Base-by-base conservation (phyloP, 2,113 vertebrate genomes). In the Bombycilla garrulus region DNA sequence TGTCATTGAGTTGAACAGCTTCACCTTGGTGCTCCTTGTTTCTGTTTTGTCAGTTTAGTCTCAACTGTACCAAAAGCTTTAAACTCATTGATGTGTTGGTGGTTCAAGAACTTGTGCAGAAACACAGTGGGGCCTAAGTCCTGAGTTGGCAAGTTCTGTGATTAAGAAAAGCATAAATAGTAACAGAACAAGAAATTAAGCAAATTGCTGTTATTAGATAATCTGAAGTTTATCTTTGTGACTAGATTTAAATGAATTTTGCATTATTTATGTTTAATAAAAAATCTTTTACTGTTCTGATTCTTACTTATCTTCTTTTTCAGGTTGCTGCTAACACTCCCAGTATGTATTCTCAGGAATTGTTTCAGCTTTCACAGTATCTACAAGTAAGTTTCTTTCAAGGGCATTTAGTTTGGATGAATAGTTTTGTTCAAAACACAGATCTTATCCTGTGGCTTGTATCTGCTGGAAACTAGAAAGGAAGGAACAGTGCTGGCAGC, bases 281-380 rank as follows among this genome's bases (percentile, higher is more conserved):
- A 86, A 62, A 94, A 72, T 61, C 57, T 47, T 50, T 60, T 61
- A 4, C 24, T 12, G 13, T 94, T 26, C 86, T 93, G 9, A 92
- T 42, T 76, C 5, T 44, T 80, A 20, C 26, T 92, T 53, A 12
- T 60, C 72, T 96, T 89, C 18, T 92, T 89, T 88, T 84, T 44
- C 95, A 99, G 99, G 99, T 99, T 98, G 98, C 99, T 97, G 99
- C 99, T 98, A 99, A 99, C 98, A 99, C 99, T 98, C 99, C 99
- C 98, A 99, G 98, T 98, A 99, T 99, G 99, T 99, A 99, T 98
- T 99, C 99, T 99, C 99, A 99, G 99, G 99, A 99, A 99, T 98
- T 99, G 97, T 99, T 99, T 98, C 99, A 99, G 98, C 99, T 99
- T 95, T 99, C 99, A 97, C 99, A 99, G 98, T 99, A 99, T 98